Evolutionary conservation across 2,797 vertebrate species (phyloP).

Genomic region (Phalloptychus januarius): DNA sequence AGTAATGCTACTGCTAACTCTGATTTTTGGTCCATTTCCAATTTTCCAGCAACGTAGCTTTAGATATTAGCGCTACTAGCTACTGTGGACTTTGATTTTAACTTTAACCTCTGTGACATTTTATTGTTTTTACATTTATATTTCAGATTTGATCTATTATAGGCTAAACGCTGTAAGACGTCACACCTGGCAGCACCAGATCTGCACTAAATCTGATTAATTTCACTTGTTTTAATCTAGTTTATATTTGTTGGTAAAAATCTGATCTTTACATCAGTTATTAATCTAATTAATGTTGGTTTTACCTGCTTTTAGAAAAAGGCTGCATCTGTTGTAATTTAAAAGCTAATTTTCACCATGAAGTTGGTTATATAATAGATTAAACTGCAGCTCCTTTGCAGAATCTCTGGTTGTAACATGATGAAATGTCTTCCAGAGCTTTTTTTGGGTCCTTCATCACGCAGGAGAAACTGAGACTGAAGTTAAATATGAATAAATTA

Average conservation of each 20-base stretch:
- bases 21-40: too few relatives aligned
- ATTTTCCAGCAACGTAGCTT: too few relatives aligned
- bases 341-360: not conserved
- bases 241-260: not conserved
- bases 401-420: not conserved
- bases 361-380: not conserved
- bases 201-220: too few relatives aligned
- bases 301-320: not conserved
- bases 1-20: too few relatives aligned
- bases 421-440: constrained; percentile 38
- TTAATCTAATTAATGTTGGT: not conserved
- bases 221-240: not conserved
- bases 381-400: not conserved
- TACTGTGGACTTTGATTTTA: not conserved
- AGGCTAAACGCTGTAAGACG: not conserved
- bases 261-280: not conserved
- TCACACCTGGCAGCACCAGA: not conserved
- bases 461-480: constrained; percentile 78
- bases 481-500: constrained; percentile 30
- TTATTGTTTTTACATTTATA: not conserved
- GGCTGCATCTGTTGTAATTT: not conserved
- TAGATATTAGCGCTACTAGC: not conserved
- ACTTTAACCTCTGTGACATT: not conserved
- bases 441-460: constrained; percentile 61
- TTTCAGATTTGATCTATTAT: not conserved